Base-by-base conservation (phyloP, 2,797 vertebrate species). In the Phataginus tricuspis region DNA sequence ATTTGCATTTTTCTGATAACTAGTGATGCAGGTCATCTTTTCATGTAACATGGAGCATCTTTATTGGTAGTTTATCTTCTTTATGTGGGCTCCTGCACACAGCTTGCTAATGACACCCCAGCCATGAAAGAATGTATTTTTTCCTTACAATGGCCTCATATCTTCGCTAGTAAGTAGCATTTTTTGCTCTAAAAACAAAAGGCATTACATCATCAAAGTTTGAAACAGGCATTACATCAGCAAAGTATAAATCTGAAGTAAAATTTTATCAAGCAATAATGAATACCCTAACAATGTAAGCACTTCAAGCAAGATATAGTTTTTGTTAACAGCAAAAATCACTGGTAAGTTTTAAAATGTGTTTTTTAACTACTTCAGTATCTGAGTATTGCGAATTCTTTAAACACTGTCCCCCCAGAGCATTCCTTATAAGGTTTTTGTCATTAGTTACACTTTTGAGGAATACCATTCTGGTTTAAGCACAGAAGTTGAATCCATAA, bases 211-310 rank as follows among this genome's bases (percentile, higher is more conserved):
- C 16, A 69, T 19, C 68, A 59, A 69, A 57, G 42, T 61, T 45
- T 89, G n/a, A 89, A 86, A 84, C 21, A 72, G 12, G 72, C 4
- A 88, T 14, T 45, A 45, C 78, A 91, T 59, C 16, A 69, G 29
- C 68, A 59, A 69, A 57, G 51, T 61, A 89, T 84, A 84, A 16
- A 74, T 63, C 25, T 55, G 14, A 51, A 87, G 66, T 42, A 72
- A 95, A 78, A 78, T 79, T 27, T 93, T 55, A 91, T 61, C 37
- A 86, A 91, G 91, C 27, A 78, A 61, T 57, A 95, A 72, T 63
- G 31, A 94, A 63, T 34, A 94, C 27, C 87, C 75, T 79, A 92
- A 93, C 13, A 69, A 71, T 39, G 34, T 77, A 74, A 79, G 34
- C 57, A 57, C 77, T 72, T 80, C 59, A 80, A 75, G 51, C 89